Base-by-base conservation (phyloP, 2,113 vertebrate species). In the Arizona elegans region DNA sequence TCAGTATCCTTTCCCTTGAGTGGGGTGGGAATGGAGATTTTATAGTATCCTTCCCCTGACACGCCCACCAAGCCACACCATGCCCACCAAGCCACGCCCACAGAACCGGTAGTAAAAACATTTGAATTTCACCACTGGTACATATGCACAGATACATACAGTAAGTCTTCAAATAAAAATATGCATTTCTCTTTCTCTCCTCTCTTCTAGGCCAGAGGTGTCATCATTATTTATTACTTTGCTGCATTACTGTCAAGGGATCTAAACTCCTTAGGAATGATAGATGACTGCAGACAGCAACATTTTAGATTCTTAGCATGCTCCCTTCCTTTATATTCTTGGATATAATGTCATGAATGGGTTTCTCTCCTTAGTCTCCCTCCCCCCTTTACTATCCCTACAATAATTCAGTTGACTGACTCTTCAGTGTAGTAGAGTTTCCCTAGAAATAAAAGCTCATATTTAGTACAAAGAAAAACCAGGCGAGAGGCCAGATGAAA, bases 321-420 rank as follows among this genome's bases (percentile, higher is more conserved):
- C 0, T 89, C 94, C 92, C 89, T 94, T 93, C 62, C 21, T 89
- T 90, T 94, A 0, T 0, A 86, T 96, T 95, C 12, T 93, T 96
- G 95, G 33, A 94, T 92, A 94, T 96, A 95, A 87, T 56, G 85
- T 91, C 55, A 93, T n/a, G 0, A 93, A 81, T 43, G n/a, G n/a
- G 33, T 81, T 81, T 33, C 5, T 43, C 92, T 96, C 81, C 33
- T 95, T 92, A 86, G 10, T 15, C 24, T 38, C 38, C 2, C 55
- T 5, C 5, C 23, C 23, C 1, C 95, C 91, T 96, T 97, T 97
- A 81, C 87, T 81, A 93, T 92, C 92, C 89, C 1, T 96, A 47
- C 91, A 94, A 12, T 96, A 87, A 96, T 97, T 97, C 95, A 95
- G 87, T 75, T 94, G 86, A 88, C 87, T 97, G 96, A 97, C 95